phyloP scores from a whole-genome alignment of 2,797 vertebrate genomes.

The Parauchenoglanis punctatus region DNA sequence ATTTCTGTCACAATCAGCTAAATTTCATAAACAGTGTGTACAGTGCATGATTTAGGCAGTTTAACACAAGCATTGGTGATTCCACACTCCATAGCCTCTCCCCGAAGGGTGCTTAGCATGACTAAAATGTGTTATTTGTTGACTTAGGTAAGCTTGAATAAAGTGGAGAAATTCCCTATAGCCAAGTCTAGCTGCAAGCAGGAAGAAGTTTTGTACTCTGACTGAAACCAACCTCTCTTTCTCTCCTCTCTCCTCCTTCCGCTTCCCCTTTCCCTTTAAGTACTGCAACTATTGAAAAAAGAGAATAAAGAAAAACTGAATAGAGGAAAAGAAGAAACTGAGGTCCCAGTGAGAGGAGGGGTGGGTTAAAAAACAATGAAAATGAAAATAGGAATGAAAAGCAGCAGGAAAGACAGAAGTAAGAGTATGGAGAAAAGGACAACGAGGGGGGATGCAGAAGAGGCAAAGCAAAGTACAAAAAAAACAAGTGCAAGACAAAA shows the following conservation, averaged over 20 bases:
- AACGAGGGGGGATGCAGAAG: slow-evolving; percentile 65
- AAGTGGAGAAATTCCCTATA: slow-evolving; percentile 73
- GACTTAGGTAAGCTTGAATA: slow-evolving; percentile 49
- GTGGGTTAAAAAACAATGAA: slow-evolving; percentile 74
- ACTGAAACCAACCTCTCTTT: slow-evolving; percentile 80
- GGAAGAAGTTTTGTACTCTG: slow-evolving; percentile 79
- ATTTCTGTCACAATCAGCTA: neutral
- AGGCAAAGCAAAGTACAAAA: slow-evolving; percentile 68
- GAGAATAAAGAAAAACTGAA: slow-evolving; percentile 82
- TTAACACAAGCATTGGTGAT: neutral
- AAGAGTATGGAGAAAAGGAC: slow-evolving; percentile 60
- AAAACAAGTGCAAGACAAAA: slow-evolving; percentile 50
- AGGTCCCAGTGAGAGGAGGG: slow-evolving; percentile 69
- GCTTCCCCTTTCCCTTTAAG: slow-evolving; percentile 77
- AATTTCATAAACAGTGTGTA: neutral
- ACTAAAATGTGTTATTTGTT: slow-evolving; percentile 13
- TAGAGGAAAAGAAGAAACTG: slow-evolving; percentile 78
- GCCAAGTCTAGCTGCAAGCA: slow-evolving; percentile 70
- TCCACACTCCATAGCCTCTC: neutral
- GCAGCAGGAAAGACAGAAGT: slow-evolving; percentile 70
- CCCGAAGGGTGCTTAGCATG: neutral
- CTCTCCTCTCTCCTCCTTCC: slow-evolving; percentile 58
- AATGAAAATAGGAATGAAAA: slow-evolving; percentile 78
- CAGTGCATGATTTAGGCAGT: neutral
- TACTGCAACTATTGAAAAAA: slow-evolving; percentile 80